phyloP scores from a whole-genome alignment of 2,888 invertebrate species.

The Aphelenchoides bicaudatus region DNA sequence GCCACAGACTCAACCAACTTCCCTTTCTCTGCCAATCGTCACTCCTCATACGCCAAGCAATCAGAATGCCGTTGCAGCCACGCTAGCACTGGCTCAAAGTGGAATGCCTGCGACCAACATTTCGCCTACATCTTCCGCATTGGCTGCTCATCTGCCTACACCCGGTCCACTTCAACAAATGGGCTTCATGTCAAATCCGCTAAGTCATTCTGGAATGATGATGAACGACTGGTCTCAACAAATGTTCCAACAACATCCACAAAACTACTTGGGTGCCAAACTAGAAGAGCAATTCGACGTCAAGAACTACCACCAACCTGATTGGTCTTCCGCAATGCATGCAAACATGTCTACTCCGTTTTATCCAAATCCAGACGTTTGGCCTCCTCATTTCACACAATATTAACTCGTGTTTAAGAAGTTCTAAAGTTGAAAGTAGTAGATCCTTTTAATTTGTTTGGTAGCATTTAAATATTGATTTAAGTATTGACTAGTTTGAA shows the following conservation, averaged over 20 bases:
- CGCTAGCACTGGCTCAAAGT: neutral
- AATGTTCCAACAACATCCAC: neutral
- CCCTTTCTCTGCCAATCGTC: conserved; percentile 4
- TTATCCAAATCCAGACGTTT: too few relatives aligned
- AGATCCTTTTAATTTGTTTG: too few relatives aligned
- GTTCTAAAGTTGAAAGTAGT: too few relatives aligned
- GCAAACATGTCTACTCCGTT: too few relatives aligned
- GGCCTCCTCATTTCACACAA: too few relatives aligned
- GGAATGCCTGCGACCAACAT: neutral
- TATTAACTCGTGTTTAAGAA: too few relatives aligned
- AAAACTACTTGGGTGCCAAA: neutral
- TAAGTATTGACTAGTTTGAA: too few relatives aligned
- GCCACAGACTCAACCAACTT: conserved; percentile 7
- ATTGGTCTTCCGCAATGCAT: too few relatives aligned
- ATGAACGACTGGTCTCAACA: conserved; percentile 3
- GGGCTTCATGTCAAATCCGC: neutral
- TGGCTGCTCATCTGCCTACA: neutral
- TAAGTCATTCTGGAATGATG: neutral
- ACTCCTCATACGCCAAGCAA: conserved; percentile 7
- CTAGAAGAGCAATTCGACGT: neutral
- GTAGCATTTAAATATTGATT: too few relatives aligned
- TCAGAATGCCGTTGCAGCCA: neutral
- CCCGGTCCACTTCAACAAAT: conserved; percentile 1
- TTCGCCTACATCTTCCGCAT: conserved; percentile 1
- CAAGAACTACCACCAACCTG: neutral